Evolutionary conservation across 2,888 invertebrate genomes (phyloP), one percentile per base, ranked within the genome.

Genomic region (Poecilobothrus nobilitatus): DNA sequence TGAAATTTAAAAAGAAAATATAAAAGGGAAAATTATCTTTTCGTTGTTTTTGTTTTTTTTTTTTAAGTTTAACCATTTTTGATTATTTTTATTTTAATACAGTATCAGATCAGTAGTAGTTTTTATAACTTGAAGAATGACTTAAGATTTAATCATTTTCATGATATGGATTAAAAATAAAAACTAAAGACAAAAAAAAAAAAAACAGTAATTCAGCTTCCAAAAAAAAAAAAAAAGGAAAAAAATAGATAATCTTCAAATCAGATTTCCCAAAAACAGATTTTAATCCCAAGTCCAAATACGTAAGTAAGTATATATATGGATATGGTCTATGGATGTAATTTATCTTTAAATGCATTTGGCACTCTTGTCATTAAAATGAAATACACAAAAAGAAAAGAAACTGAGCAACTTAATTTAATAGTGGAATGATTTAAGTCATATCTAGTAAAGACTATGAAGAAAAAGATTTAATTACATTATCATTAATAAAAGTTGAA

Each of bases 401-500:
- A 27, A 27, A 27, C 27, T 27, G 10, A 37, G 37, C 37, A 37
- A 37, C n/a, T 53, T 53, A 53, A 53, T 53, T 53, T 15, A 18
- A 53, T 12, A 53, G 15, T 53, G 53, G 18, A 18, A 53, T 12
- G 53, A 53, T 53, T 53, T 15, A 53, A 53, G 53, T 53, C 53
- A 8, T 15, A 37, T 5, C 27, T 37, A 37, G 37, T 27, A 27
- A 27, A 27, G 27, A 27, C 2, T 27, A 5, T 27, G 18, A 15
- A 53, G 53, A 53, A 53, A 41, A 18, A 53, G 15, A 53, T 53
- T 53, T 53, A 53, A 53, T 53, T 53, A 53, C 53, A 53, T 53
- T 53, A 1, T 53, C 53, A 53, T 53, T 53, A 53, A 53, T 53
- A 53, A 53, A 12, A 37, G 1, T 37, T 37, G 12, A 10, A 10